Percentiles rank a stretch among this genome's conserved stretches.
Conservation (phyloP, 64 coral and sea anemone genomes). For the Anthopleura sola region DNA sequence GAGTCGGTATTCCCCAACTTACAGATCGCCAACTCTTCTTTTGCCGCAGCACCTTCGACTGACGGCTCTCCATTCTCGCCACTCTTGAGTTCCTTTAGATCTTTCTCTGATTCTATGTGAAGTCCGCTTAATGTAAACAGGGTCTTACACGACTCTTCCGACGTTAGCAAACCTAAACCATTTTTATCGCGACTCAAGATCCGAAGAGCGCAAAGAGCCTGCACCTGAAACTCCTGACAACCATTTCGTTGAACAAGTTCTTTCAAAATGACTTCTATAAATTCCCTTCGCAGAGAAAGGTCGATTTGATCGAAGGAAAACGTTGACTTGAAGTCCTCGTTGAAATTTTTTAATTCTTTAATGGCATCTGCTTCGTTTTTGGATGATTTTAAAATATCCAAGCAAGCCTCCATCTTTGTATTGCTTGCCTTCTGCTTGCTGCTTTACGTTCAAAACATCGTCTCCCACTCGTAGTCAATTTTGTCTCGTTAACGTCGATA, state of each 20-base stretch:
- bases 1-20: conserved; percentile 1
- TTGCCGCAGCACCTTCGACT: conserved; percentile 8
- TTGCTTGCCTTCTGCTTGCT: not conserved
- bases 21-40: conserved; percentile 4
- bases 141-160: conserved; percentile 58
- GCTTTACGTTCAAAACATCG: not conserved
- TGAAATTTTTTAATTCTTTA: conserved; percentile 64
- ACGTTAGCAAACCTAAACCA: conserved; percentile 63
- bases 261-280: conserved; percentile 77
- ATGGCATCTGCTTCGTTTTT: conserved; percentile 62
- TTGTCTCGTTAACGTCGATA: not conserved
- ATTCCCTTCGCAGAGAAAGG: conserved; percentile 47
- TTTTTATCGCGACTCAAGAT: conserved; percentile 92
- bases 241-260: conserved; percentile 37
- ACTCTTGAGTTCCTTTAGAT: not conserved
- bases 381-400: conserved; percentile 29
- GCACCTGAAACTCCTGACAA: conserved; percentile 35
- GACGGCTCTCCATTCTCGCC: conserved; percentile 18
- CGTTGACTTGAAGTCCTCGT: conserved; percentile 57
- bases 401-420: conserved; percentile 58
- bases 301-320: conserved; percentile 84
- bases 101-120: conserved; percentile 18
- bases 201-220: conserved; percentile 57
- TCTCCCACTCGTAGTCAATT: not conserved
- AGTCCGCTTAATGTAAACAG: conserved; percentile 75